phyloP scores from a whole-genome alignment of 2,797 vertebrate genomes.

The Arrhamphus sclerolepis region DNA sequence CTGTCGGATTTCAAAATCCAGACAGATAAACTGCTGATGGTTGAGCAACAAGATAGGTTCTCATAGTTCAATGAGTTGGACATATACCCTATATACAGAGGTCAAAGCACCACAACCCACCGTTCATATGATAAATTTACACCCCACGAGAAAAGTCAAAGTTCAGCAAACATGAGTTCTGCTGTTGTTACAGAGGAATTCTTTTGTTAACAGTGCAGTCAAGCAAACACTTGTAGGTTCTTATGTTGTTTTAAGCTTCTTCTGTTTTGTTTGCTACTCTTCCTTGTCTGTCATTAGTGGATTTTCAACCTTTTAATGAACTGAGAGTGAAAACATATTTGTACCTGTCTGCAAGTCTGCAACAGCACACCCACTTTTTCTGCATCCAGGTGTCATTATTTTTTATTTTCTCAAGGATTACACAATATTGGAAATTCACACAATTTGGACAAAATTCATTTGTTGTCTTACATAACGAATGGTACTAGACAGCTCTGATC shows the following conservation, averaged over 20 bases:
- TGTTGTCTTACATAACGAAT: slow-evolving; percentile 1
- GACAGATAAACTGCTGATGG: no score
- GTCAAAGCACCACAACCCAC: no score
- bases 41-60: no score
- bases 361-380: neutral
- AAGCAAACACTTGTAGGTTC: slow-evolving; percentile 14
- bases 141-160: neutral
- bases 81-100: no score
- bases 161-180: neutral
- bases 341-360: slow-evolving; percentile 1
- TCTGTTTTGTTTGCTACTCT: neutral
- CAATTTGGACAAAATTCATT: neutral
- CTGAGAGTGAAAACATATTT: neutral
- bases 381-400: neutral
- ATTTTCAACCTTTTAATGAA: slow-evolving; percentile 2
- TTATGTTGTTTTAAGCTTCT: neutral
- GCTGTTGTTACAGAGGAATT: slow-evolving; percentile 14
- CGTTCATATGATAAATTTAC: no score
- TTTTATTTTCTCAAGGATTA: neutral
- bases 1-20: no score
- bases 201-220: slow-evolving; percentile 4
- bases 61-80: no score
- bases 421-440: neutral
- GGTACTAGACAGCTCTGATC: no score
- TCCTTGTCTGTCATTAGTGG: neutral